Base-by-base conservation (phyloP, 1,140 invertebrate genomes). In the Nebria ingens region DNA sequence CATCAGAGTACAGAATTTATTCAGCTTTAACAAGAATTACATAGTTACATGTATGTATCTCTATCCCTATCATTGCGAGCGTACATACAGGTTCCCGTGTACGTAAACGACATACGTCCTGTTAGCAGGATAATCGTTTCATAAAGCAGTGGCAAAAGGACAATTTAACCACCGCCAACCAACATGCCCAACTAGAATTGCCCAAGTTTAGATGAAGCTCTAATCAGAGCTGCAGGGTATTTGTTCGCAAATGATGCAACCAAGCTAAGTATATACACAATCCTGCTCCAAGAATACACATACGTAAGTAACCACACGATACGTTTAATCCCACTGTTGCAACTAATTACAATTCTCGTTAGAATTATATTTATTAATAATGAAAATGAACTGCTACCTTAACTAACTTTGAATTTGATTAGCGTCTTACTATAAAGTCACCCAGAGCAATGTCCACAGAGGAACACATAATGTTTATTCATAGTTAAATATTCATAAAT, bases 181-280 rank as follows among this genome's bases (percentile, higher is more conserved):
- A 12, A 45, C 25, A 6, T 12, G 40, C 15, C 40, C 3, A 12
- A 45, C 25, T n/a, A 45, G 40, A 45, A 45, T 45, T 6, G 6
- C 40, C 40, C 15, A 45, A 45, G 15, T 45, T 45, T 45, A 45
- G 15, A 45, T 45, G 40, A 45, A 9, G 40, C 40, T 45, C 17
- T 45, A 45, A 45, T 45, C 40, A 45, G 17, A 45, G 40, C 40
- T 45, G 40, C 40, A 45, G 15, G 40, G 40, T 17, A 12, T 45
- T 17, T 17, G 6, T 45, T 12, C 40, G 40, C 17, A 45, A 45
- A 45, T 17, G 17, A 4, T 45, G 15, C 40, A 45, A 9, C 15
- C 9, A 17, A 12, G 17, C 40, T 17, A 6, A 29, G 25, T 29
- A 29, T 29, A 29, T 29, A 6, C 4, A 13, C 4, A 29, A 29